phyloP scores from a whole-genome alignment of 2,113 vertebrate genomes.

The Chaetorhynchus papuensis region DNA sequence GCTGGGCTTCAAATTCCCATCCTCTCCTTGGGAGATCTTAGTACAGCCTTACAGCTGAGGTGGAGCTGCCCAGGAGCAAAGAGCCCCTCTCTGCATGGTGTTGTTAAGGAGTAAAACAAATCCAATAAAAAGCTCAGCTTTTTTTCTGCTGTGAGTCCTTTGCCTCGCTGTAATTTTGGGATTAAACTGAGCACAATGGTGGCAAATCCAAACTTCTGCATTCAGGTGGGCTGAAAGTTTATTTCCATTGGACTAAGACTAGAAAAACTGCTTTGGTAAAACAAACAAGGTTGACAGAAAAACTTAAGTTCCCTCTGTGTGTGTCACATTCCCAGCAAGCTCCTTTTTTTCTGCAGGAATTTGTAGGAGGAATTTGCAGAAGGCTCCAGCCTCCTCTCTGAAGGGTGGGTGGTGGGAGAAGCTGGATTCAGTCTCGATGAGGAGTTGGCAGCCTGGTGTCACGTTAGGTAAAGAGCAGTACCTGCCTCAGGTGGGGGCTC shows the following conservation, averaged over 20 bases:
- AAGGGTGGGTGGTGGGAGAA: background rate
- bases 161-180: background rate
- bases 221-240: background rate
- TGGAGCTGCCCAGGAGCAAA: background rate
- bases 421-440: background rate
- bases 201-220: background rate
- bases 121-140: background rate
- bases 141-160: background rate
- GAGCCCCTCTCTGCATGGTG: background rate
- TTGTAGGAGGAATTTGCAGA: background rate
- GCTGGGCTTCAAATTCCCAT: background rate
- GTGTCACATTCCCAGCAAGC: background rate
- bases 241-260: background rate
- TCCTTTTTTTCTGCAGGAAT: background rate
- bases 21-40: background rate
- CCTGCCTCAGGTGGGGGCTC: background rate
- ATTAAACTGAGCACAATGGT: background rate
- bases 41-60: background rate
- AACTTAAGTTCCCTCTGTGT: background rate
- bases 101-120: background rate
- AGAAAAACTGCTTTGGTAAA: background rate
- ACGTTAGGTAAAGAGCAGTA: fast-evolving
- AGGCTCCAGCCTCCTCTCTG: background rate
- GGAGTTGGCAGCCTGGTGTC: background rate
- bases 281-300: background rate